Percentiles rank a stretch among this genome's conserved stretches.
These are phyloP conservation scores for Meta bourneti DNA, from an alignment of 2,888 invertebrate genomes.

Conservation along the genomic window DNA sequence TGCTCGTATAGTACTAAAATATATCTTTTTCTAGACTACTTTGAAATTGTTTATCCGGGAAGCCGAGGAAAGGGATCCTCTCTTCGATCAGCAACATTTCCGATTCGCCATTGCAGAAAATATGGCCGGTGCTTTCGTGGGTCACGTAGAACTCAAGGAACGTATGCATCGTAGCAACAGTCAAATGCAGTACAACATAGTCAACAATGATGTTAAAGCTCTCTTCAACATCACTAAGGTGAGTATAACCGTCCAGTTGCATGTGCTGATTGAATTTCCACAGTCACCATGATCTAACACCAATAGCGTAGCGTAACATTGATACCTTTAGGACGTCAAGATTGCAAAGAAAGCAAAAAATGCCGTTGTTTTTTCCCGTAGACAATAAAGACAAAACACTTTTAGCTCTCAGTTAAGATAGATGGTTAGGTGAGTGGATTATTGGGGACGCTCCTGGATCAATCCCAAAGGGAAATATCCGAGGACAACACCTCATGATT, in stretches of 20 bases:
- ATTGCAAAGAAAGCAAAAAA: too few species aligned
- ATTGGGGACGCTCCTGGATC: too few species aligned
- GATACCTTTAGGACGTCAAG: too few species aligned
- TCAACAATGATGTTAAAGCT: constrained; percentile 78
- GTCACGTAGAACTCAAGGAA: constrained; percentile 78
- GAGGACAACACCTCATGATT: too few species aligned
- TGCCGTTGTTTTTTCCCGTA: too few species aligned
- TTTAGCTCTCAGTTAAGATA: too few species aligned
- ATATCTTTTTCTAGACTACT: constrained; percentile 72
- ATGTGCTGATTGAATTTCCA: too few species aligned
- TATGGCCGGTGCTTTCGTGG: constrained; percentile 78
- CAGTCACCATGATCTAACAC: too few species aligned
- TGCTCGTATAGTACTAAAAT: not conserved
- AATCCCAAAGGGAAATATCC: too few species aligned
- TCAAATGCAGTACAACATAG: constrained; percentile 78
- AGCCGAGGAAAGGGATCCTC: constrained; percentile 79
- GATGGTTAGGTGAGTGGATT: too few species aligned
- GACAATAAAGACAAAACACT: too few species aligned
- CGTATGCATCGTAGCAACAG: constrained; percentile 77
- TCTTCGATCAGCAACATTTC: constrained; percentile 78
- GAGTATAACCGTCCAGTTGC: not conserved
- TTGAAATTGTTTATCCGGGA: constrained; percentile 78
- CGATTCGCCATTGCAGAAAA: constrained; percentile 79
- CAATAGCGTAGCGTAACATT: too few species aligned
- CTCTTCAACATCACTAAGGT: constrained; percentile 78